phyloP scores from a whole-genome alignment of 2,113 vertebrate species.

The Mesembrinibis cayennensis region DNA sequence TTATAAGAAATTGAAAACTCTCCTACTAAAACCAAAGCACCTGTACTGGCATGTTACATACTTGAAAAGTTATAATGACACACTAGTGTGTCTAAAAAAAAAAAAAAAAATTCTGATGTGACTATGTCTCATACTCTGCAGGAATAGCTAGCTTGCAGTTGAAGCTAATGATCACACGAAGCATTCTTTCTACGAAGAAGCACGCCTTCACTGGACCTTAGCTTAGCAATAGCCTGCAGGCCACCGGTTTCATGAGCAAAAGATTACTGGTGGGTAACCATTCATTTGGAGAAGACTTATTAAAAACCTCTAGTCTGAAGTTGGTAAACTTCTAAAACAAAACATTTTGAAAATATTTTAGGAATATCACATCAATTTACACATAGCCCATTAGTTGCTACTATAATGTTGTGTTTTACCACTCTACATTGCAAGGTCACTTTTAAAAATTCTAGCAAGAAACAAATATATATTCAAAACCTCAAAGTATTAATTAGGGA shows the following conservation, averaged over 20 bases:
- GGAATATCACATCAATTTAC: background rate
- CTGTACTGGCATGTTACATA: background rate
- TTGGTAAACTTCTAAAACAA: background rate
- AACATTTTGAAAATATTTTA: background rate
- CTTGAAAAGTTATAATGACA: background rate
- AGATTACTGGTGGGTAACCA: conserved; percentile 21
- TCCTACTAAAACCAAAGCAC: background rate
- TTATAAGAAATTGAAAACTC: background rate
- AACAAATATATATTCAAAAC: background rate
- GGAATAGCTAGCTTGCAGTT: background rate
- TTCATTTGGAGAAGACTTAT: background rate
- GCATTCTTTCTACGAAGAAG: background rate
- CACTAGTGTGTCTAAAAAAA: background rate
- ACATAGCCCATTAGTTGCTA: background rate
- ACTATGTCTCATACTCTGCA: background rate
- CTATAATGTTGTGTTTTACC: background rate
- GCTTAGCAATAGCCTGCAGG: conserved; percentile 28
- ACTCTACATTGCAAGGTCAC: background rate
- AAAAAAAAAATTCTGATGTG: background rate
- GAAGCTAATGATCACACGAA: background rate
- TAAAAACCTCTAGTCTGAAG: background rate
- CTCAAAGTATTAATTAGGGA: background rate
- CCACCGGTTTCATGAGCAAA: background rate
- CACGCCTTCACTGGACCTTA: background rate
- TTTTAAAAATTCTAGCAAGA: background rate